These are phyloP conservation scores for Camponotus pennsylvanicus DNA, from an alignment of 1,140 invertebrate genomes.

Conservation along the genomic window DNA sequence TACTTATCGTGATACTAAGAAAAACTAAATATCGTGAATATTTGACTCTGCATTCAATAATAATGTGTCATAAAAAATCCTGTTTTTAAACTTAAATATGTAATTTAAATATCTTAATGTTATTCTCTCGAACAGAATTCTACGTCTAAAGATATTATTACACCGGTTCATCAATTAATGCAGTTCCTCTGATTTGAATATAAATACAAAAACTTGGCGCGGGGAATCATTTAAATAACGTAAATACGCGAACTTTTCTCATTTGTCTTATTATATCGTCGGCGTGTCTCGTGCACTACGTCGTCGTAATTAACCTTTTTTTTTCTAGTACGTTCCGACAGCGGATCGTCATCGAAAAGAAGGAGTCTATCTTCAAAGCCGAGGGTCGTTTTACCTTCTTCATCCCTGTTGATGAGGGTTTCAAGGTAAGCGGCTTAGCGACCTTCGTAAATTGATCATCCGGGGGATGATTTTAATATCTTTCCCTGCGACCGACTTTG, in stretches of 20 bases:
- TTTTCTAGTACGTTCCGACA: constrained; percentile 90
- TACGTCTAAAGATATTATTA: not conserved
- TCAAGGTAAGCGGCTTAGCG: constrained; percentile 89
- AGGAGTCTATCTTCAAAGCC: constrained; percentile 91
- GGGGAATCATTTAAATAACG: constrained; percentile 33
- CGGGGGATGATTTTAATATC: constrained; percentile 50
- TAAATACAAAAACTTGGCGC: constrained; percentile 53
- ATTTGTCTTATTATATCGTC: constrained; percentile 54
- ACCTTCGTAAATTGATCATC: constrained; percentile 54
- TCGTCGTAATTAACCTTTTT: constrained; percentile 63
- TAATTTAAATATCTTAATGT: no score
- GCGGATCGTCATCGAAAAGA: constrained; percentile 90
- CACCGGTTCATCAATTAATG: constrained; percentile 23
- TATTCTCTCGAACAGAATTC: not conserved
- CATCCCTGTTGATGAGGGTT: constrained; percentile 95
- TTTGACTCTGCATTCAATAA: not conserved
- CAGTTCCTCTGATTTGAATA: constrained; percentile 51
- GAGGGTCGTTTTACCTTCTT: constrained; percentile 95
- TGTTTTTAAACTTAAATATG: no score
- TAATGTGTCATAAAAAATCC: not conserved
- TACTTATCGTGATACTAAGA: no score
- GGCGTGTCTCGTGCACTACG: not conserved
- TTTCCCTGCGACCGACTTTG: not conserved
- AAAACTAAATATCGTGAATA: not conserved
- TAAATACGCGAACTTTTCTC: constrained; percentile 57